phyloP scores from a whole-genome alignment of 1,140 invertebrate species.

The Scylla paramamosain region DNA sequence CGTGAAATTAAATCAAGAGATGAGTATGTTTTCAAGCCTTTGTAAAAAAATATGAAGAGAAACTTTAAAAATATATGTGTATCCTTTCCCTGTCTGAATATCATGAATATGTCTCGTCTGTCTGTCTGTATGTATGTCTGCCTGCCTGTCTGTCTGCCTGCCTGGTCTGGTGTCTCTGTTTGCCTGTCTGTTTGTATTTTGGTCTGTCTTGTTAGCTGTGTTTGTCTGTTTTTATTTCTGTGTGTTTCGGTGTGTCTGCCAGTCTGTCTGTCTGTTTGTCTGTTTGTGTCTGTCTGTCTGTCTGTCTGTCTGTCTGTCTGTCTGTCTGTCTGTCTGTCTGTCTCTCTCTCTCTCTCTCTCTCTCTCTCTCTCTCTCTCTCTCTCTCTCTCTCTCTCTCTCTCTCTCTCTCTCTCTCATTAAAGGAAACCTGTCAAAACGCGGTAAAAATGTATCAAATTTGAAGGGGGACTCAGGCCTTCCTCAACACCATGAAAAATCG shows the following conservation, averaged over 20 bases:
- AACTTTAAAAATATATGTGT: too few species aligned
- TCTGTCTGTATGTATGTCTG: neutral
- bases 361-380: neutral
- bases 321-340: neutral
- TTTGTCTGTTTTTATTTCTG: neutral
- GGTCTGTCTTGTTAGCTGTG: too few species aligned
- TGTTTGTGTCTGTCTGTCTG: neutral
- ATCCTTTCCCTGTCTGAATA: too few species aligned
- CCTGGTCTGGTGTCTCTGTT: too few species aligned
- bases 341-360: too few species aligned
- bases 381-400: too few species aligned
- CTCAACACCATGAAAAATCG: neutral
- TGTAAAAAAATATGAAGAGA: too few species aligned
- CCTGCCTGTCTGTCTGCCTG: too few species aligned
- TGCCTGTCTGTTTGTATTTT: too few species aligned
- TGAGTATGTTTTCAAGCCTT: too few species aligned
- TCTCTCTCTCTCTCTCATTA: neutral
- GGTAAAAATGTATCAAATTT: neutral
- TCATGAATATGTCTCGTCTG: too few species aligned
- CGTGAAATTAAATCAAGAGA: too few species aligned
- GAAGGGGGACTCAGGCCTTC: neutral
- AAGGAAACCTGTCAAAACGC: neutral
- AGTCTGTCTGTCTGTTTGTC: neutral
- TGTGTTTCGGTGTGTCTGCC: neutral
- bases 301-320: neutral